Evolutionary conservation across 2,113 vertebrate species (phyloP), one percentile per base, ranked within the genome.

Genomic region (Sardina pilchardus): DNA sequence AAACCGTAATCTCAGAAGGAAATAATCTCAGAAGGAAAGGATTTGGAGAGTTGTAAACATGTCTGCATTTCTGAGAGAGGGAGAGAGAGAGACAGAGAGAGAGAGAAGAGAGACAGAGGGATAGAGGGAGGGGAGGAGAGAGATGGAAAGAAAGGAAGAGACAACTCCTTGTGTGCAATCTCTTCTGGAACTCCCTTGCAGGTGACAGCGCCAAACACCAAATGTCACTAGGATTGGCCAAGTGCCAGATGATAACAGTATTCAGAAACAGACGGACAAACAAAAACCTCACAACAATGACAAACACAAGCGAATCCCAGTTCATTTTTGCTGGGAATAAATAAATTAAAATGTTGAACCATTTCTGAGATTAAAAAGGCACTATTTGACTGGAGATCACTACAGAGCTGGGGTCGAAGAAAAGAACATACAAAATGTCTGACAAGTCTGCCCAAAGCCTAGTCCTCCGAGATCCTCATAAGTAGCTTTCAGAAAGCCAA

Each of bases 301-400:
- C 8, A 67, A 67, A 67, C n/a, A 67, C 63, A 67, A 67, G n/a
- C 10, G 14, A 78, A 36, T 17, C 71, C 71, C 71, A 78, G 67
- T 75, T 75, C 24, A 30, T 30, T 78, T 78, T 36, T 2, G 9
- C 63, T 34, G 63, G 30, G 71, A 34, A 34, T 78, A 78, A 78
- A 78, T 78, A 78, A 78, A 78, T 78, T 16, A 17, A 36, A 4
- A 36, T 34, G 36, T 78, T 78, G 2, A 78, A 36, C 71, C 3
- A 36, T 39, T 78, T 78, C 48, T 43, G 59, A 84, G 86, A 85
- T 85, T 87, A 87, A 81, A 86, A 90, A 90, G 89, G 89, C 89
- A 90, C 89, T 90, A 88, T 82, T 87, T 78, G 83, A 87, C 81
- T 86, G 81, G 24, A 63, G 48, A 84, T 84, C 83, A 86, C 89